Base-by-base conservation (phyloP, 2,797 vertebrate genomes). In the Lepilemur septentrionalis region DNA sequence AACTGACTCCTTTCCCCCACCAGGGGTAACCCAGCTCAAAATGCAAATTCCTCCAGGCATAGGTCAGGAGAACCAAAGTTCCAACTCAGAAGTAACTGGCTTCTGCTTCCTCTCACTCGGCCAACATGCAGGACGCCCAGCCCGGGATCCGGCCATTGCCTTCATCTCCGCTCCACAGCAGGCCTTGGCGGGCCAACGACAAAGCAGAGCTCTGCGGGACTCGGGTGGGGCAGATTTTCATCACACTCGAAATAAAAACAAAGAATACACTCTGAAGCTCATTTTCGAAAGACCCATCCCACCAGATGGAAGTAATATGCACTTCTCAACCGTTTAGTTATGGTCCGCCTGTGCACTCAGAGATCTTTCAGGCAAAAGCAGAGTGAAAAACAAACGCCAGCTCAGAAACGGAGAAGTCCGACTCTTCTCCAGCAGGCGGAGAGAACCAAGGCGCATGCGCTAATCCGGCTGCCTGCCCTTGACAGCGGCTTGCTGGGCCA, bases 281-380 rank as follows among this genome's bases (percentile, higher is more conserved):
- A 4, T 30, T 59, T 94, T 72, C 38, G 13, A 79, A 83, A 89
- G 73, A 30, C 46, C 13, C 25, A 28, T 32, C 41, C 61, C 69
- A 28, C 79, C 89, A 91, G 94, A 69, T 93, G 90, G 96, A 93
- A 91, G 79, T 67, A 38, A 91, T 32, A 81, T 0, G 25, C 0
- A 2, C 46, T 55, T 85, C 82, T 52, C 85, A 20, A 3, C 55
- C 79, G 22, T 22, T 72, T 78, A 38, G 65, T 46, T 41, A 65
- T 0, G 4, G 67, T 80, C 63, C 0, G 38, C 82, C 46, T 52
- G 23, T 30, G 38, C 28, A 48, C 89, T 63, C 85, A 35, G 83
- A 85, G 46, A 38, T 61, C 93, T 93, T 65, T 7, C 63, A 67
- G 46, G n/a, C 48, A 67, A 82, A 43, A 80, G 35, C 41, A 38